These are phyloP conservation scores for Daboia siamensis DNA, from an alignment of 2,113 vertebrate genomes.

Conservation along the genomic window DNA sequence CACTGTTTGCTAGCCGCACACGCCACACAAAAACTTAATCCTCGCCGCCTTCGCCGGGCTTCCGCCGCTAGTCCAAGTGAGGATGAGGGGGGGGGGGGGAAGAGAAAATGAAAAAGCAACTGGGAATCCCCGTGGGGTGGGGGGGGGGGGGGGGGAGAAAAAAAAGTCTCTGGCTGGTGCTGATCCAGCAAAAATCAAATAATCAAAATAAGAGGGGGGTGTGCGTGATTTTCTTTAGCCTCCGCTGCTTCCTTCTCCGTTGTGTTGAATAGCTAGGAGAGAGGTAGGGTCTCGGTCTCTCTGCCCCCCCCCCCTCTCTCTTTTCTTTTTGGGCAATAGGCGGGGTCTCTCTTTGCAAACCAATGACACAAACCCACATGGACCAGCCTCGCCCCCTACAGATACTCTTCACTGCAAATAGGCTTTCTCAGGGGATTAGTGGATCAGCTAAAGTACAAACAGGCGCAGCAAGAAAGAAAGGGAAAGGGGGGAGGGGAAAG, in stretches of 20 bases:
- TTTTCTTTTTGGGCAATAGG: conserved; percentile 75
- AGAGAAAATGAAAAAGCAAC: conserved; percentile 44
- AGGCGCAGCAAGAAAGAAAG: conserved; percentile 43
- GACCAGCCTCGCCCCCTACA: conserved; percentile 74
- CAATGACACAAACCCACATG: conserved; percentile 88
- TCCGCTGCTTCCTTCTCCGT: background rate
- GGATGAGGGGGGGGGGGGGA: background rate
- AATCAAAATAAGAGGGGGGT: background rate
- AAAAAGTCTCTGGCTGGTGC: conserved; percentile 39
- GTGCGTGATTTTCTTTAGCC: background rate
- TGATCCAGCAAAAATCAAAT: conserved; percentile 11
- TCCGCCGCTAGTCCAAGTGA: conserved; percentile 6
- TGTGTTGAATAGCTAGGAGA: conserved; percentile 52
- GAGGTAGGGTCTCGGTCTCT: conserved; percentile 66
- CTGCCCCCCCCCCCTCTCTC: background rate
- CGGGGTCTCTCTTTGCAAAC: conserved; percentile 88
- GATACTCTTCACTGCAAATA: conserved; percentile 63
- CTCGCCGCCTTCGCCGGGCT: conserved; percentile 33
- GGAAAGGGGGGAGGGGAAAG: background rate
- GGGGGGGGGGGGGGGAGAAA: background rate
- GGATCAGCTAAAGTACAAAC: conserved; percentile 61
- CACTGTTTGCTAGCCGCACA: conserved; percentile 46
- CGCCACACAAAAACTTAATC: conserved; percentile 62
- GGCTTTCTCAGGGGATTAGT: conserved; percentile 69
- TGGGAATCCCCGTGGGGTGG: conserved; percentile 50